phyloP scores from a whole-genome alignment of 2,113 vertebrate species.

The Electrona antarctica region DNA sequence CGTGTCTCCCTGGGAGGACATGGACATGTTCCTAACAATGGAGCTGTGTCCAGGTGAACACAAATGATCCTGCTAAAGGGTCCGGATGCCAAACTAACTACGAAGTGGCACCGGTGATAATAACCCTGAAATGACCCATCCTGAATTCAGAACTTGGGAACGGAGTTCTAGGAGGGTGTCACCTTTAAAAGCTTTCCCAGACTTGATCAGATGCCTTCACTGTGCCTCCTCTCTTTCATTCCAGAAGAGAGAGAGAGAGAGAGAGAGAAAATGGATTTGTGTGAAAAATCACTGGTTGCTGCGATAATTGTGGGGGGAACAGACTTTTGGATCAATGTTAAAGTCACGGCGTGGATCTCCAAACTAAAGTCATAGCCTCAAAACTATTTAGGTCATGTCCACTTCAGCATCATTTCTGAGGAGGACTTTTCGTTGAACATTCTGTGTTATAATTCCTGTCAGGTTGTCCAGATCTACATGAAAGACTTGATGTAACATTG shows the following conservation, averaged over 20 bases:
- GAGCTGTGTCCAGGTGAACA: too few relatives aligned
- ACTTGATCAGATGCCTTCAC: conserved; percentile 21
- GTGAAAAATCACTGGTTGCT: not conserved
- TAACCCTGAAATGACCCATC: not conserved
- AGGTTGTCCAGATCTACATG: not conserved
- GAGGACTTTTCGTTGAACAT: not conserved
- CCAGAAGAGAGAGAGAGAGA: not conserved
- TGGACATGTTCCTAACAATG: too few relatives aligned
- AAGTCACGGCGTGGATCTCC: not conserved
- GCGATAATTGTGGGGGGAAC: not conserved
- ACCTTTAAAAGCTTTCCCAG: not conserved
- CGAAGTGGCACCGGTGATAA: not conserved
- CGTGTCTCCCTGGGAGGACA: too few relatives aligned
- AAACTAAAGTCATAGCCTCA: not conserved
- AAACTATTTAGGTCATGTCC: not conserved
- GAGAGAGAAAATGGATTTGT: not conserved
- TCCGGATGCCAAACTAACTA: too few relatives aligned
- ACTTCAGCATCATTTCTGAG: not conserved
- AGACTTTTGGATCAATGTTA: not conserved
- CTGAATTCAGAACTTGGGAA: not conserved
- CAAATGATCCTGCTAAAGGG: too few relatives aligned
- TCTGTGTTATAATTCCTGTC: not conserved
- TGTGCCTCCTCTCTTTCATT: conserved; percentile 43
- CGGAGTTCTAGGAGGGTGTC: too few relatives aligned
- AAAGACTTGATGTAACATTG: not conserved